Conservation (phyloP, 2,113 vertebrate genomes). For the Phoenicopterus ruber region DNA sequence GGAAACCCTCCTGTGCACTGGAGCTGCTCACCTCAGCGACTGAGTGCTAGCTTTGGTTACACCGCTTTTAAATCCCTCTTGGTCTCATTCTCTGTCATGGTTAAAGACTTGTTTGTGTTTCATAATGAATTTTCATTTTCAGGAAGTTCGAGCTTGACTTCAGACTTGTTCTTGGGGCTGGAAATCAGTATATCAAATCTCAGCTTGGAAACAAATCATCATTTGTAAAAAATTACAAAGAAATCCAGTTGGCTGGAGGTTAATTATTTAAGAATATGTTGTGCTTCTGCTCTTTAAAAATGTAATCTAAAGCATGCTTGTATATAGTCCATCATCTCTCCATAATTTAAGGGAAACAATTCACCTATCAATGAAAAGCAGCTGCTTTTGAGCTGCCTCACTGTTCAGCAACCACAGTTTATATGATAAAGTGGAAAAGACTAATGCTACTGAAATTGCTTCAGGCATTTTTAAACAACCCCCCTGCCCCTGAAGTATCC, state of each 20-base stretch:
- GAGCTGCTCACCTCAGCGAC: no score
- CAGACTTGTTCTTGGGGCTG: neutral
- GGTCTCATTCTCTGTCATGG: neutral
- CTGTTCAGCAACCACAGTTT: neutral
- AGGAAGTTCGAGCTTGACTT: constrained; percentile 5
- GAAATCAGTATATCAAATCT: neutral
- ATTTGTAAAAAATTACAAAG: neutral
- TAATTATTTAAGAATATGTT: neutral
- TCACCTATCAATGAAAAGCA: neutral
- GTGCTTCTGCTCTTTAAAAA: neutral
- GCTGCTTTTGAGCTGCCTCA: neutral
- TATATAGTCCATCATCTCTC: neutral
- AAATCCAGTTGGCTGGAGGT: neutral
- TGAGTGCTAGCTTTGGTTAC: no score
- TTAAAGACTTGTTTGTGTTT: constrained; percentile 13
- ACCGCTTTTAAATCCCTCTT: constrained; percentile 2
- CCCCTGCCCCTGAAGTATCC: neutral
- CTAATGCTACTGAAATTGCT: neutral
- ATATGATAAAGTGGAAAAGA: neutral
- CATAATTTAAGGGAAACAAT: neutral
- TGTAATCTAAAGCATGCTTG: neutral
- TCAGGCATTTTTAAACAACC: neutral
- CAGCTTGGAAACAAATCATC: neutral
- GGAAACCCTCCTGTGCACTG: no score
- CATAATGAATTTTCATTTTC: constrained; percentile 38